Conservation (phyloP, 64 coral and sea anemone species). For the Dendronephthya gigantea region DNA sequence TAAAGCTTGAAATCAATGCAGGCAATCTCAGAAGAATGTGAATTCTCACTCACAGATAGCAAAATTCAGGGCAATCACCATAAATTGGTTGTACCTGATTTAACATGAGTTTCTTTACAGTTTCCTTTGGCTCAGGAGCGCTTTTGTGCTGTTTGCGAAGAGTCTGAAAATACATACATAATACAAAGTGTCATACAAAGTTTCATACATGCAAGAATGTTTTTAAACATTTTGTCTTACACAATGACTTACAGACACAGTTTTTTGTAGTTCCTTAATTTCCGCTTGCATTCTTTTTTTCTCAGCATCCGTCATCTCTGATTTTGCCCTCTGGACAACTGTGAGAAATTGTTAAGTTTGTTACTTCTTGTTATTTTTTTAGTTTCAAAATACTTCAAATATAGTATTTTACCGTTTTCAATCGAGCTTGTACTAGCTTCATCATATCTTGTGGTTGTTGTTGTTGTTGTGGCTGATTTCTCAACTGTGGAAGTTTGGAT, state of each 20-base stretch:
- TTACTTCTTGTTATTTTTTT: neutral
- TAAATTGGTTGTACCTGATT: neutral
- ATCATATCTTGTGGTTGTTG: neutral
- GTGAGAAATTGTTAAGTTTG: neutral
- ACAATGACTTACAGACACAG: neutral
- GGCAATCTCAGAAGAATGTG: no score
- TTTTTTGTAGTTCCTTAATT: neutral
- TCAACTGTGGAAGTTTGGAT: neutral
- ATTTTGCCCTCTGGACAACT: neutral
- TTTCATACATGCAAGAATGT: neutral
- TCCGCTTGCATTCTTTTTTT: neutral
- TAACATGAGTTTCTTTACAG: neutral
- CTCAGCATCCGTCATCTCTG: neutral
- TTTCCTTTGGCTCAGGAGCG: neutral
- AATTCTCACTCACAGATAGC: no score
- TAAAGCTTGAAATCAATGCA: no score
- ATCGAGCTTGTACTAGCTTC: neutral
- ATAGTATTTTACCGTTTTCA: neutral
- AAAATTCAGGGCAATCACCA: no score
- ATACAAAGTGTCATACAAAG: neutral
- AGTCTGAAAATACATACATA: neutral
- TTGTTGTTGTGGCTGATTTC: neutral
- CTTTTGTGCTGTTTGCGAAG: neutral
- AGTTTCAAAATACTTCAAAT: neutral
- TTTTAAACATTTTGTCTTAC: no score